phyloP scores from a whole-genome alignment of 2,113 vertebrate species.

The Gorsachius goisagi region DNA sequence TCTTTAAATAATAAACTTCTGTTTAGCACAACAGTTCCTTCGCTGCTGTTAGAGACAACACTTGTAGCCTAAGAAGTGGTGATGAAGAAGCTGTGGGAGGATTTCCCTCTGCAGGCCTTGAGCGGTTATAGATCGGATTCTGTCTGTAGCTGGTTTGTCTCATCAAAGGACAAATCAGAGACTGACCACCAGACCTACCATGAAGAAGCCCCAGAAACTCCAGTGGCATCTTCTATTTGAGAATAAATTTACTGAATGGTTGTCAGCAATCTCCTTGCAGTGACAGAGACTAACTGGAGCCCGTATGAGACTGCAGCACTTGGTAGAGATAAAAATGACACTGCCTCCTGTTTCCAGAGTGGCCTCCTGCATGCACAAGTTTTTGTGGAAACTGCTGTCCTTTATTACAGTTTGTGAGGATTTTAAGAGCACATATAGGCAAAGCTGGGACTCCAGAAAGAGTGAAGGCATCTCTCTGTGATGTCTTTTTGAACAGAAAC shows the following conservation, averaged over 20 bases:
- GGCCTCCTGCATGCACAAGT: background rate
- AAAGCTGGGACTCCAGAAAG: background rate
- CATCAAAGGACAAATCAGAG: background rate
- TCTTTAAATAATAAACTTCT: constrained; percentile 13
- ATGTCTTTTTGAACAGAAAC: background rate
- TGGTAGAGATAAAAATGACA: background rate
- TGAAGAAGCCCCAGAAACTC: background rate
- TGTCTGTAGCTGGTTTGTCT: background rate
- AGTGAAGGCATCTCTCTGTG: background rate
- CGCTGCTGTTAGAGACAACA: background rate
- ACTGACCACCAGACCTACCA: background rate
- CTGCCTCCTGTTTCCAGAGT: background rate
- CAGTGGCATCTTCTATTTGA: background rate
- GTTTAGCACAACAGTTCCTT: background rate
- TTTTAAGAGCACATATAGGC: background rate
- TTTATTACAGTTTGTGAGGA: background rate
- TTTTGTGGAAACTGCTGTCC: background rate
- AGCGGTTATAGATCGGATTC: background rate
- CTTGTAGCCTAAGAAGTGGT: background rate
- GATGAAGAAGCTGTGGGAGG: background rate
- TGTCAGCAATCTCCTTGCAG: background rate
- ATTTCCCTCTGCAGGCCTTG: background rate
- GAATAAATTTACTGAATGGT: background rate
- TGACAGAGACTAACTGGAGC: background rate
- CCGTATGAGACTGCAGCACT: background rate